These are phyloP conservation scores for Chlorops oryzae DNA, from an alignment of 1,140 invertebrate species.

Conservation along the genomic window DNA sequence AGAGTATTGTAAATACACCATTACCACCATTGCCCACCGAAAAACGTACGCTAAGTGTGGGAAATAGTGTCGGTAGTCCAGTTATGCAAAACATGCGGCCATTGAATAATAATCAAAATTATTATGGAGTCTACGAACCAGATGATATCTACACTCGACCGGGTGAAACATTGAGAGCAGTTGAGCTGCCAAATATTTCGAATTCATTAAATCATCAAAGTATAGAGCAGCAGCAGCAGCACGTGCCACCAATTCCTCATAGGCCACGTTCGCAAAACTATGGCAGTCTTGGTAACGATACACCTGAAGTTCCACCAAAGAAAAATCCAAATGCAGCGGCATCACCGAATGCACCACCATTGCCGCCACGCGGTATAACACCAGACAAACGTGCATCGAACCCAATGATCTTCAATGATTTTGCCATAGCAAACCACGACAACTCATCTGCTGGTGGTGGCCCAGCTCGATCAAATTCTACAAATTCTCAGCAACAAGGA, in stretches of 20 bases:
- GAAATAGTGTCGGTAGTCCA: constrained; percentile 36
- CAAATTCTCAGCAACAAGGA: constrained; percentile 22
- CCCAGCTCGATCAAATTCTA: constrained; percentile 28
- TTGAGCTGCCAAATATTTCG: constrained; percentile 18
- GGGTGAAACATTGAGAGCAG: constrained; percentile 42
- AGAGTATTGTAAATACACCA: constrained; percentile 74
- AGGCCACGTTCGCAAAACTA: constrained; percentile 43
- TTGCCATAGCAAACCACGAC: constrained; percentile 20
- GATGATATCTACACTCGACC: constrained; percentile 64
- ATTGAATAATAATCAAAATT: constrained; percentile 25
- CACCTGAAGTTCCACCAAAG: constrained; percentile 44
- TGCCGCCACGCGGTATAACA: constrained; percentile 50
- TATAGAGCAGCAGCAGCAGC: constrained; percentile 21
- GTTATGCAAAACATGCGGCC: constrained; percentile 44
- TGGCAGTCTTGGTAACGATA: constrained; percentile 21
- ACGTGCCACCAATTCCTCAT: constrained; percentile 35
- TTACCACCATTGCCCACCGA: constrained; percentile 64
- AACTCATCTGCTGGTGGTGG: constrained; percentile 6
- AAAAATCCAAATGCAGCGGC: constrained; percentile 13
- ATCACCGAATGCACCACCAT: constrained; percentile 46
- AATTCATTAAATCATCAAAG: constrained; percentile 36
- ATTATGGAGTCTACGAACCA: constrained; percentile 48
- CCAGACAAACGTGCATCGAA: constrained; percentile 44
- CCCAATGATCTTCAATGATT: constrained; percentile 40
- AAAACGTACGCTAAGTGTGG: constrained; percentile 33